phyloP scores from a whole-genome alignment of 1,140 invertebrate species.

The Melipona quadrifasciata region DNA sequence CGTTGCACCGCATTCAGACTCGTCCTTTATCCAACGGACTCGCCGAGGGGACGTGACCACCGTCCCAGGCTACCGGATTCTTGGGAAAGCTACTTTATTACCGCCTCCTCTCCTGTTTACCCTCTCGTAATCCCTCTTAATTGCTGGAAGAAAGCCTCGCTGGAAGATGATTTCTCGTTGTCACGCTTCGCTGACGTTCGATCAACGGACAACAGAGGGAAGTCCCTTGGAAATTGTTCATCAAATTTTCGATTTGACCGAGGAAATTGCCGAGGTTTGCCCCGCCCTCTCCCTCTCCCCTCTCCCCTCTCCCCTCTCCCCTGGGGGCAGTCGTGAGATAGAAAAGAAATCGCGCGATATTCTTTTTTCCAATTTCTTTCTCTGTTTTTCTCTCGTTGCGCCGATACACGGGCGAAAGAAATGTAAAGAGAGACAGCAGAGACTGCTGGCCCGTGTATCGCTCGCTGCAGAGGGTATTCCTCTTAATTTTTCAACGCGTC shows the following conservation, averaged over 20 bases:
- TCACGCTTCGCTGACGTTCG: too few species aligned
- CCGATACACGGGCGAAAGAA: not conserved
- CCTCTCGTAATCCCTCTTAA: slow-evolving; percentile 19
- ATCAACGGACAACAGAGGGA: not conserved
- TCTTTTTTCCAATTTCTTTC: not conserved
- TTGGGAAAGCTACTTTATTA: slow-evolving; percentile 22
- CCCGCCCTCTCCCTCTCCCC: too few species aligned
- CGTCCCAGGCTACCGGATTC: not conserved
- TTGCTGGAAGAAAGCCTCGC: not conserved
- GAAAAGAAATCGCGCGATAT: not conserved
- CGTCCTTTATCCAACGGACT: slow-evolving; percentile 39
- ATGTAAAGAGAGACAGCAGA: not conserved
- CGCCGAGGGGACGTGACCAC: slow-evolving; percentile 3
- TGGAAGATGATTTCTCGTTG: not conserved
- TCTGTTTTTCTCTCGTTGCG: not conserved
- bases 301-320: not conserved
- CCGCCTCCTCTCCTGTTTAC: slow-evolving; percentile 6
- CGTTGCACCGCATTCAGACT: slow-evolving; percentile 38
- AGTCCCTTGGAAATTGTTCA: not conserved
- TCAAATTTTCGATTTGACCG: not conserved
- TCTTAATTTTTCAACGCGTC: not conserved
- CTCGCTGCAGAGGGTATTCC: too few species aligned
- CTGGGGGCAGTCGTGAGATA: not conserved
- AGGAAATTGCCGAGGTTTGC: not conserved
- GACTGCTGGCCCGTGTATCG: not conserved